Conservation (phyloP, 2,888 invertebrate species). For the Syrphus vitripennis region DNA sequence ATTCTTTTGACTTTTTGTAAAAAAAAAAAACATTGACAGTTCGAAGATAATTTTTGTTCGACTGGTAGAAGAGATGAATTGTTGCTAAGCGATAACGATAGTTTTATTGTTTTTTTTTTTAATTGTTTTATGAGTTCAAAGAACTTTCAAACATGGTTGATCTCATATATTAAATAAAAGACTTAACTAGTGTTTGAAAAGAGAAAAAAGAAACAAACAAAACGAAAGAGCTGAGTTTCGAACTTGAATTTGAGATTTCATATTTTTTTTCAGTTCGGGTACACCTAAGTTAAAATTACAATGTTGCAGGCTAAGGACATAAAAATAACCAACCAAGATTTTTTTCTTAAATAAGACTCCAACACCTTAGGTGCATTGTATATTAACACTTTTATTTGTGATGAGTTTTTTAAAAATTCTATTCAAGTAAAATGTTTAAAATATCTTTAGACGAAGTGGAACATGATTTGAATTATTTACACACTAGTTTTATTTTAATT, state of each 20-base stretch:
- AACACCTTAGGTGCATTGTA: too few relatives aligned
- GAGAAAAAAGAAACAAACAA: background rate
- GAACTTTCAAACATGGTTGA: background rate
- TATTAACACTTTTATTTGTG: too few relatives aligned
- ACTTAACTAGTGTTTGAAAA: background rate
- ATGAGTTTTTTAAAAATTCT: too few relatives aligned
- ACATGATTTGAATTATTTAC: too few relatives aligned
- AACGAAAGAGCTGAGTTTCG: constrained; percentile 42
- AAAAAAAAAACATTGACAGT: constrained; percentile 53
- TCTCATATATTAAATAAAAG: background rate
- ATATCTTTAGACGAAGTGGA: too few relatives aligned
- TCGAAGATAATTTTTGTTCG: constrained; percentile 14
- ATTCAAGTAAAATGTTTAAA: too few relatives aligned
- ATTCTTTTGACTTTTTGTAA: background rate
- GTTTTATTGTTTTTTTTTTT: background rate
- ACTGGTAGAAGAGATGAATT: constrained; percentile 17
- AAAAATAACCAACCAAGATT: too few relatives aligned
- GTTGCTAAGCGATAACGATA: background rate
- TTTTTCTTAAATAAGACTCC: too few relatives aligned
- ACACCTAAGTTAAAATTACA: too few relatives aligned
- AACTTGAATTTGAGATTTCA: constrained; percentile 7
- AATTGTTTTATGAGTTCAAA: background rate
- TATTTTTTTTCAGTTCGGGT: background rate
- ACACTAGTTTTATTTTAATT: too few relatives aligned
- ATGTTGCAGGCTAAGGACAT: too few relatives aligned